These are phyloP conservation scores for Drosophila eohydei DNA, from an alignment of 2,888 invertebrate species.

Conservation along the genomic window DNA sequence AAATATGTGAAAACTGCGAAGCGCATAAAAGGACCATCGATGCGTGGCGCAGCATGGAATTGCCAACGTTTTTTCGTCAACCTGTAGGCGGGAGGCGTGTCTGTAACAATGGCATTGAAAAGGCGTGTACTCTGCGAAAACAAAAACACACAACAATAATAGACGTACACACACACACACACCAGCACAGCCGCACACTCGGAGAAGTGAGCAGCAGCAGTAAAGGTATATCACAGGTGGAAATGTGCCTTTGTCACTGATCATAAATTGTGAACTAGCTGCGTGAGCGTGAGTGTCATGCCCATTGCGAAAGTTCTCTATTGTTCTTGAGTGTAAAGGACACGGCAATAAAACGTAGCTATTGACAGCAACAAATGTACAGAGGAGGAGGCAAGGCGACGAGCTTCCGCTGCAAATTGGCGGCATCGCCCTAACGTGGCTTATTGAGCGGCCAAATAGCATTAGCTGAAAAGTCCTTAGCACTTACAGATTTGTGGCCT, in stretches of 20 bases:
- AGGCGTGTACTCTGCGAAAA: constrained; percentile 59
- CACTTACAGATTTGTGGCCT: constrained; percentile 24
- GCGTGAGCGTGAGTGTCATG: constrained; percentile 28
- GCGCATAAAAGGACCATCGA: constrained; percentile 76
- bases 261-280: constrained; percentile 73
- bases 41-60: constrained; percentile 67
- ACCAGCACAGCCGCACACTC: no score
- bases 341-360: constrained; percentile 71
- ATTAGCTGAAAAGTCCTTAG: constrained; percentile 58
- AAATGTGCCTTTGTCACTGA: constrained; percentile 80
- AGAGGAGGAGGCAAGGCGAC: background rate
- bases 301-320: constrained; percentile 25
- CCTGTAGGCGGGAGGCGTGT: constrained; percentile 35
- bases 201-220: constrained; percentile 13
- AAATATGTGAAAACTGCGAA: constrained; percentile 64
- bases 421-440: constrained; percentile 37
- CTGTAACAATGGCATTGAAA: constrained; percentile 60
- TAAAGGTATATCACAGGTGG: constrained; percentile 74
- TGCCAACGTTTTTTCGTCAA: constrained; percentile 43
- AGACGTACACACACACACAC: background rate
- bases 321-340: constrained; percentile 50
- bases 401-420: constrained; percentile 54
- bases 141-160: constrained; percentile 19
- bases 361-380: constrained; percentile 58
- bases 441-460: constrained; percentile 71